Evolutionary conservation across 2,797 vertebrate species (phyloP).

Genomic region (Sorex maritimensis): DNA sequence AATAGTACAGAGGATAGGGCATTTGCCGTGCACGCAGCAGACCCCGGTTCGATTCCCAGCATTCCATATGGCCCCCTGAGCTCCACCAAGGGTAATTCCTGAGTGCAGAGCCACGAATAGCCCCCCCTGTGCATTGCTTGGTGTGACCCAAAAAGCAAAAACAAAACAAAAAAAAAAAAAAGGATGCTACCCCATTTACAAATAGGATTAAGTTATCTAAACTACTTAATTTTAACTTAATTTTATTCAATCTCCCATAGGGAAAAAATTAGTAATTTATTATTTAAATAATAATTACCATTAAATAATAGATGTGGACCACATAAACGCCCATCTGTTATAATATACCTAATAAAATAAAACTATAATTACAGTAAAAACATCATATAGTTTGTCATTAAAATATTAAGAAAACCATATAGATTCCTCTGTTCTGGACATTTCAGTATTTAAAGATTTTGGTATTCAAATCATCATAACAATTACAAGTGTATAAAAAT

Average conservation of each 20-base stretch:
- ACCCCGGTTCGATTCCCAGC: too few species aligned
- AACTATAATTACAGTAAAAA: slow-evolving; percentile 39
- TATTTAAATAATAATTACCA: background rate
- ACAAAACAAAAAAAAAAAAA: too few species aligned
- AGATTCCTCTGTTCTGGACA: slow-evolving; percentile 1
- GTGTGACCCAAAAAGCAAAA: too few species aligned
- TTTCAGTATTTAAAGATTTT: slow-evolving; percentile 42
- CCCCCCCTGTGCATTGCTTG: too few species aligned
- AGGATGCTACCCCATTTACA: too few species aligned
- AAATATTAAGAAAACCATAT: slow-evolving; percentile 43
- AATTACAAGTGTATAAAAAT: slow-evolving; percentile 10
- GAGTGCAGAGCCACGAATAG: too few species aligned
- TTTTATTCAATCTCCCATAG: background rate
- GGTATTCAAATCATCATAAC: background rate
- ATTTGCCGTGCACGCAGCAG: too few species aligned
- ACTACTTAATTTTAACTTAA: background rate
- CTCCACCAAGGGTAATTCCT: too few species aligned
- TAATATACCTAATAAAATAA: background rate
- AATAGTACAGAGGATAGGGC: too few species aligned
- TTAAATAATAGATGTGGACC: too few species aligned
- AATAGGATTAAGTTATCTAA: too few species aligned
- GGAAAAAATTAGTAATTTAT: background rate
- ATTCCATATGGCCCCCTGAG: too few species aligned
- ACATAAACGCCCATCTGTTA: background rate
- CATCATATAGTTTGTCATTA: slow-evolving; percentile 47